Base-by-base conservation (phyloP, 2,113 vertebrate species). In the Periophthalmus modestus region DNA sequence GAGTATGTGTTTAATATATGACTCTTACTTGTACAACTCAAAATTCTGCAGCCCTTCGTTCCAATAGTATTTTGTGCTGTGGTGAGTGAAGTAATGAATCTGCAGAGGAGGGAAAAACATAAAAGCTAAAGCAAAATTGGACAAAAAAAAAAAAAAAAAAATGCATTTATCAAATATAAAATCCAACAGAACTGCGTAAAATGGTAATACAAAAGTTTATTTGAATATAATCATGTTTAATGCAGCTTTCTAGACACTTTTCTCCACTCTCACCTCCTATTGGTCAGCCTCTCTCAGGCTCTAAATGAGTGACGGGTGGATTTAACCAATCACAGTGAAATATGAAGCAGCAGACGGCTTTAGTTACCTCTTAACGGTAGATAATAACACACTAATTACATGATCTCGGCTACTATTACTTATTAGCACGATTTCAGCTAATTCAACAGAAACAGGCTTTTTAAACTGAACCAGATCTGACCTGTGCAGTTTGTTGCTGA, bases 11-110 rank as follows among this genome's bases (percentile, higher is more conserved):
- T 69, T 72, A 67, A 47, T 9, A 62, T 6, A 39, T 14, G 67
- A 65, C 2, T 77, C 95, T 95, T 95, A 98, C 96, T 91, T 93
- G 82, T 95, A 84, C 33, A 93, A 80, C 85, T 93, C 93, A 91
- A 97, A 98, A 89, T 91, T 95, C 80, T 97, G 95, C 34, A 87
- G 75, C 16, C 72, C 83, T 66, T 97, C 94, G 59, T 95, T 95
- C 97, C 97, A 98, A 92, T 95, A 97, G 90, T 98, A 98, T 75
- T 87, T 96, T 73, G 94, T 71, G 68, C 94, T 97, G 89, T 97
- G 96, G 86, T 95, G 96, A 1, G 91, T 94, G 80, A 98, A 98
- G 89, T 94, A 96, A 79, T 92, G 93, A 77, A 97, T 85, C 96
- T 98, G 86, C 24, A 57, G 24, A 68, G n/a, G 46, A 0, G 18